These are phyloP conservation scores for Tinamus guttatus DNA, from an alignment of 2,113 vertebrate species.

Conservation along the genomic window DNA sequence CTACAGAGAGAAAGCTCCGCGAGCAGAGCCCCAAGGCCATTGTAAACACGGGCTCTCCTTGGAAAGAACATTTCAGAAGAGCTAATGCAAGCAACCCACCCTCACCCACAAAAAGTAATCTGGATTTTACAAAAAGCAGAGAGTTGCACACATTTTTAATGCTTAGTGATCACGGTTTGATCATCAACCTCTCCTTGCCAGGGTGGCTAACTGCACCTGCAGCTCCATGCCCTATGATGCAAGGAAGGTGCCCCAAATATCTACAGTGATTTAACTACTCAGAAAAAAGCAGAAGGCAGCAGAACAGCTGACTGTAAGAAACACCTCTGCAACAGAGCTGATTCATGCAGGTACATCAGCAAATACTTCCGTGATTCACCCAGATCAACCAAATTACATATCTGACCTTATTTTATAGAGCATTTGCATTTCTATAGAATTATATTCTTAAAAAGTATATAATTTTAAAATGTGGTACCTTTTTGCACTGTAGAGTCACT, in stretches of 20 bases:
- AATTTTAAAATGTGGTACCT: background rate
- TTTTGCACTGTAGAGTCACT: background rate
- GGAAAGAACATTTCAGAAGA: accelerated
- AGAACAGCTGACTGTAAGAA: background rate
- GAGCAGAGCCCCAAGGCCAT: accelerated
- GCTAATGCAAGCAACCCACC: accelerated
- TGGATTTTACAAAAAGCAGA: background rate
- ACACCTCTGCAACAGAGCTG: background rate
- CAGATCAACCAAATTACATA: background rate
- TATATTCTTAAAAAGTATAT: accelerated
- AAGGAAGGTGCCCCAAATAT: background rate
- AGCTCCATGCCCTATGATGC: accelerated
- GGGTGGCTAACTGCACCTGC: accelerated
- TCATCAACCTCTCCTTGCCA: background rate
- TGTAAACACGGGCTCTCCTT: accelerated
- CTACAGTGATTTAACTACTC: background rate
- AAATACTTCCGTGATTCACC: background rate
- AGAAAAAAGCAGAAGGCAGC: background rate
- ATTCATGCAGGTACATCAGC: accelerated
- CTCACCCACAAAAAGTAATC: background rate
- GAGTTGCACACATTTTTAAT: background rate
- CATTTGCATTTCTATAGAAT: accelerated
- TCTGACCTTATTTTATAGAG: background rate
- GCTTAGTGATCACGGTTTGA: background rate
- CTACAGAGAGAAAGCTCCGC: background rate